Conservation (phyloP, 1,140 invertebrate species). For the Drosophila nigromelanica region DNA sequence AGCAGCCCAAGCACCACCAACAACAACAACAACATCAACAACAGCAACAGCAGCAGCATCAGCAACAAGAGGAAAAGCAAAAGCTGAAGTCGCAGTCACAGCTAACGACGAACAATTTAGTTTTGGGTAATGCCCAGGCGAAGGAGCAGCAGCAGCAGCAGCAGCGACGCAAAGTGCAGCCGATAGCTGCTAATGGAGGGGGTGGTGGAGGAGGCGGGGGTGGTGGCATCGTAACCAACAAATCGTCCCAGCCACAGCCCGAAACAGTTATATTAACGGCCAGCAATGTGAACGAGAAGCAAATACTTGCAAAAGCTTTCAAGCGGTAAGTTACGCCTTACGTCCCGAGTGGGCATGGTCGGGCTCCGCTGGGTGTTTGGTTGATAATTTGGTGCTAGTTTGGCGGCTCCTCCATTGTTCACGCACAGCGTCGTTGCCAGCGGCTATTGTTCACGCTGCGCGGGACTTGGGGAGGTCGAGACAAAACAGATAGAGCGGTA, state of each 20-base stretch:
- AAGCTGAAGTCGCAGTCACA: slow-evolving; percentile 25
- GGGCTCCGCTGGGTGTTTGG: slow-evolving; percentile 32
- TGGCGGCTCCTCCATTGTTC: slow-evolving; percentile 66
- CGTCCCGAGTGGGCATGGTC: slow-evolving; percentile 3
- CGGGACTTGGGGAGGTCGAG: background rate
- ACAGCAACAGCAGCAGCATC: too few relatives aligned
- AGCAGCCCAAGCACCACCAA: slow-evolving; percentile 43
- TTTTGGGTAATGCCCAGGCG: slow-evolving; percentile 42
- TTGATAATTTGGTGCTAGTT: slow-evolving; percentile 79
- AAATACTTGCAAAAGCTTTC: slow-evolving; percentile 83
- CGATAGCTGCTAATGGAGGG: slow-evolving; percentile 42
- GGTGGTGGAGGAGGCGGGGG: slow-evolving; percentile 7
- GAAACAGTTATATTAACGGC: slow-evolving; percentile 83
- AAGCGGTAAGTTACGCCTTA: slow-evolving; percentile 73
- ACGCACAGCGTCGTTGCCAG: slow-evolving; percentile 38
- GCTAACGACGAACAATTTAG: slow-evolving; percentile 60
- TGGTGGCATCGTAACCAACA: slow-evolving; percentile 35
- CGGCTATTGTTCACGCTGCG: slow-evolving; percentile 46
- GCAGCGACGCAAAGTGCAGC: slow-evolving; percentile 44
- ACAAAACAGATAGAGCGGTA: background rate
- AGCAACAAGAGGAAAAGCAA: slow-evolving; percentile 22
- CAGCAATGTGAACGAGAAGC: slow-evolving; percentile 83
- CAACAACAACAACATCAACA: slow-evolving; percentile 25
- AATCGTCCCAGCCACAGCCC: slow-evolving; percentile 74
- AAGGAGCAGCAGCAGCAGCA: slow-evolving; percentile 22